Conservation (phyloP, 1,140 invertebrate species). For the Bombus waltoni region DNA sequence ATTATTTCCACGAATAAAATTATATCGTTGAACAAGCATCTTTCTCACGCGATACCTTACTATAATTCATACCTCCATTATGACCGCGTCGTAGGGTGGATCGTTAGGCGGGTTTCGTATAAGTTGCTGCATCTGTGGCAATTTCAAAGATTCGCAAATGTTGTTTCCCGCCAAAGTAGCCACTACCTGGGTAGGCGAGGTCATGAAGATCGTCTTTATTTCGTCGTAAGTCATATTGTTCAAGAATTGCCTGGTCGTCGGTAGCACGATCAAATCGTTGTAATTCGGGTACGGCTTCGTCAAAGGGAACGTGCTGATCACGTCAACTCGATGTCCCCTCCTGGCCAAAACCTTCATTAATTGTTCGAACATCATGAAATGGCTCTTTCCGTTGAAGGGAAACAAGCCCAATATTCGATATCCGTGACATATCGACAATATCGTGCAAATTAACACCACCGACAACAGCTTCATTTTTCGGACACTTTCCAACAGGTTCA, state of each 20-base stretch:
- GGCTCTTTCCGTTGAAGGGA: constrained; percentile 82
- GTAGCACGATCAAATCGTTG: constrained; percentile 78
- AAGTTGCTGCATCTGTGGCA: constrained; percentile 35
- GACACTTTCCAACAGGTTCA: background rate
- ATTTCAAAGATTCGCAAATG: constrained; percentile 41
- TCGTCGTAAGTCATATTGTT: constrained; percentile 66
- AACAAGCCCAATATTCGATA: constrained; percentile 79
- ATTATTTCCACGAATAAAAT: no score
- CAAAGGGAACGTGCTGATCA: constrained; percentile 82
- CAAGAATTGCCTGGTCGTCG: constrained; percentile 10
- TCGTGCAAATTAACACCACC: background rate
- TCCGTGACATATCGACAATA: constrained; percentile 47
- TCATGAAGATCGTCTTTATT: background rate
- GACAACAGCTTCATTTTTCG: constrained; percentile 34
- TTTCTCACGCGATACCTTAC: background rate
- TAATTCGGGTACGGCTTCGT: constrained; percentile 82
- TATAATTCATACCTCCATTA: constrained; percentile 61
- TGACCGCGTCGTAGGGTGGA: constrained; percentile 64
- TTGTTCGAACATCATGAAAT: constrained; percentile 83
- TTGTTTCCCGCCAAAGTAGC: constrained; percentile 11
- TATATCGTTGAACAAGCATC: no score
- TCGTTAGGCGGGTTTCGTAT: constrained; percentile 49
- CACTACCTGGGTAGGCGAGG: rapidly evolving
- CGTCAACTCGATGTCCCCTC: constrained; percentile 84
- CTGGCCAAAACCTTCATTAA: constrained; percentile 83